Evolutionary conservation across 1,140 invertebrate genomes (phyloP), one percentile per base, ranked within the genome.

Genomic region (Microplitis mediator): DNA sequence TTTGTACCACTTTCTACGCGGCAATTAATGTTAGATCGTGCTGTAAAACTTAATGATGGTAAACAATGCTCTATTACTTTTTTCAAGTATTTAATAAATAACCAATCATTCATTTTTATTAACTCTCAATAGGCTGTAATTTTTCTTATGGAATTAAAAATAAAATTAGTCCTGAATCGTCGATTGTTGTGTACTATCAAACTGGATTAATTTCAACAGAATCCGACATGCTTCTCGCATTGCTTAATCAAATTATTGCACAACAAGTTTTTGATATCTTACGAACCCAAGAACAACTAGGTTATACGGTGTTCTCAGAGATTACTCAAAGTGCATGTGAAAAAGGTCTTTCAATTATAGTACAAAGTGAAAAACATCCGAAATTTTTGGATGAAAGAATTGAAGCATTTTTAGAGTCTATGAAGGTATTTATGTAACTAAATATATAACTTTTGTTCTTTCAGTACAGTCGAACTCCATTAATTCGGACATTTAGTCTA

Each of bases 241-340:
- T 99, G 35, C 89, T 98, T 66, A 91, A 91, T 56, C 96, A 99
- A 87, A 93, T 98, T 74, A 90, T 98, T 6, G 90, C 90, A 16
- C 96, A 99, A 84, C 96, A 97, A 0, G 97, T 94, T 84, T 98
- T 97, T 85, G 93, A 95, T 87, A 91, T 93, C 56, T 89, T 99
- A 11, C 88, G 97, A 75, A 98, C 96, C 1, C 91, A 97, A 90
- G 94, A 95, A 89, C 95, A 95, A 88, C 84, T 97, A 61, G 97
- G 97, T 6, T 99, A 99, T 82, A 97, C 98, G 78, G 97, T 99
- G 39, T 95, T 94, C 81, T 95, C 93, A 82, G 95, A 94, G 0
- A 88, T 96, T 14, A 88, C 95, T 8, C 88, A 93, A 77, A 89
- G 92, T 0, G 93, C 93, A 84, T 95, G 95, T 31, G 92, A 93